phyloP scores from a whole-genome alignment of 2,888 invertebrate species.

The Apamea sordens region DNA sequence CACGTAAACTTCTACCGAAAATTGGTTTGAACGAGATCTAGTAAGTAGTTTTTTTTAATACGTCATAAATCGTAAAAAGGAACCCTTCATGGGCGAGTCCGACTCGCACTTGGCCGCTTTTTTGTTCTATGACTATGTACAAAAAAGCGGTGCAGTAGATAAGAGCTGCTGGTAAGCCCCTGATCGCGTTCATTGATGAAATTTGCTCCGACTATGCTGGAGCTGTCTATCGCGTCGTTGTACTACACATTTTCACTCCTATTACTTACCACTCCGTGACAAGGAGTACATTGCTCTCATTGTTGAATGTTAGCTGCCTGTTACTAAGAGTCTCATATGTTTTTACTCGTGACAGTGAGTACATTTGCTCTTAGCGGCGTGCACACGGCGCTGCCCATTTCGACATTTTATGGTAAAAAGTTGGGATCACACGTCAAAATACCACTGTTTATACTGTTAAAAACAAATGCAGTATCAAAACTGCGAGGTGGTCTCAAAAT shows the following conservation, averaged over 20 bases:
- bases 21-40: too few relatives aligned
- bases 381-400: not conserved
- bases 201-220: not conserved
- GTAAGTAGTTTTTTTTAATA: too few relatives aligned
- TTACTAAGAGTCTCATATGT: slow-evolving; percentile 6
- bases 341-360: slow-evolving; percentile 3
- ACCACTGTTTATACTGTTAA: not conserved
- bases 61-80: too few relatives aligned
- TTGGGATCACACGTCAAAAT: not conserved
- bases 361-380: not conserved
- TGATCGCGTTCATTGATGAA: not conserved
- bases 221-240: not conserved
- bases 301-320: slow-evolving; percentile 15
- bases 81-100: too few relatives aligned
- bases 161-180: too few relatives aligned
- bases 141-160: too few relatives aligned
- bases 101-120: too few relatives aligned
- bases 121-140: too few relatives aligned
- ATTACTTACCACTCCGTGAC: slow-evolving; percentile 24
- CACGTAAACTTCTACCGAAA: too few relatives aligned
- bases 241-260: slow-evolving; percentile 13
- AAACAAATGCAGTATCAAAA: slow-evolving; percentile 1
- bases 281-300: slow-evolving; percentile 7
- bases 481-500: not conserved
- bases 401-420: not conserved